Evolutionary conservation across 2,113 vertebrate species (phyloP).

Genomic region (Cepphus grylle): DNA sequence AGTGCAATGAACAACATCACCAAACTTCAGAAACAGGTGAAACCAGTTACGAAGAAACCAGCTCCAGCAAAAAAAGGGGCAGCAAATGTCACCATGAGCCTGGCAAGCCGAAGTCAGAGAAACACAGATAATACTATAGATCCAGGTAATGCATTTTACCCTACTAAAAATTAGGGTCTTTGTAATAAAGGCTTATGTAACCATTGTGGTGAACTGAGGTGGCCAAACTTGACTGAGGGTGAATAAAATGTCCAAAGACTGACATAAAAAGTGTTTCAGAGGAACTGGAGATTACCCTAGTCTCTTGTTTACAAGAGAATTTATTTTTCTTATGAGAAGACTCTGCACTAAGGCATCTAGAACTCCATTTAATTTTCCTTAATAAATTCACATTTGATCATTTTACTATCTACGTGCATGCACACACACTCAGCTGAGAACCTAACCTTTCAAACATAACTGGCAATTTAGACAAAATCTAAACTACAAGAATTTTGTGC

Average conservation of each 20-base stretch:
- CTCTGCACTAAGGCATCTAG: background rate
- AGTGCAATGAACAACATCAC: conserved; percentile 36
- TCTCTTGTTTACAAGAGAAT: background rate
- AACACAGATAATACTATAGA: conserved; percentile 65
- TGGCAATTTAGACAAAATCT: background rate
- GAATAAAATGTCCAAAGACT: background rate
- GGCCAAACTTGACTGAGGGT: background rate
- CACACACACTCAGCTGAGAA: background rate
- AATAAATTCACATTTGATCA: background rate
- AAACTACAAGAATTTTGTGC: background rate
- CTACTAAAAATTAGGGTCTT: background rate
- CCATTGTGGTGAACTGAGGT: background rate
- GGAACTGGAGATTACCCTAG: background rate
- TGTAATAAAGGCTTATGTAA: background rate
- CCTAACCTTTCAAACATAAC: background rate
- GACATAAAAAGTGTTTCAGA: background rate
- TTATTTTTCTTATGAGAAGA: background rate
- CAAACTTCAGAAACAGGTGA: conserved; percentile 72
- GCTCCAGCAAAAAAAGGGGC: conserved; percentile 44
- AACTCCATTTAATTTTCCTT: background rate
- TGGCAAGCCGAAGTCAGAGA: conserved; percentile 70
- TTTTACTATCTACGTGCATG: background rate
- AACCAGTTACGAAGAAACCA: conserved; percentile 63
- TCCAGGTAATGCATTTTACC: conserved; percentile 66
- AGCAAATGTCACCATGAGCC: conserved; percentile 24